phyloP scores from a whole-genome alignment of 1,140 invertebrate species.

The Drosophila sulfurigaster region DNA sequence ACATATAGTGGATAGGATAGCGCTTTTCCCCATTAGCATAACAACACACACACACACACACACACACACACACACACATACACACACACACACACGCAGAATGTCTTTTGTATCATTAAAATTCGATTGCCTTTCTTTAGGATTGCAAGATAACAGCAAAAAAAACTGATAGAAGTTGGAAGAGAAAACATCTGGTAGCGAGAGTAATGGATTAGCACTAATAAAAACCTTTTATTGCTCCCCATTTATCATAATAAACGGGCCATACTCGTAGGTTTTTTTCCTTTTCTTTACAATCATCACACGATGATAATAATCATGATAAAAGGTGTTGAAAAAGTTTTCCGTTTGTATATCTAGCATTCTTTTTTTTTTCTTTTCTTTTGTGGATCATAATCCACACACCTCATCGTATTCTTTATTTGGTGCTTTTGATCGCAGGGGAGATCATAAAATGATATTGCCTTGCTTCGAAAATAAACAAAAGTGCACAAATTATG shows the following conservation, averaged over 20 bases:
- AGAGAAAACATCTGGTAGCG: constrained; percentile 24
- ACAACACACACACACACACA: not conserved
- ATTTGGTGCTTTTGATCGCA: constrained; percentile 1
- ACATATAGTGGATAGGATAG: constrained; percentile 20
- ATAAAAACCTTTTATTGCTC: constrained; percentile 47
- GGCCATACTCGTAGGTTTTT: not conserved
- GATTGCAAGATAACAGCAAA: no score
- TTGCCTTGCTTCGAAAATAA: constrained; percentile 5
- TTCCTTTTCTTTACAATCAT: not conserved
- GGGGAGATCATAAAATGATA: constrained; percentile 21
- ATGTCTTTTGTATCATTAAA: not conserved
- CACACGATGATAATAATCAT: constrained; percentile 6
- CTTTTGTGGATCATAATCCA: constrained; percentile 1
- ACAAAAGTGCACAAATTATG: constrained; percentile 4
- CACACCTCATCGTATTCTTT: not conserved
- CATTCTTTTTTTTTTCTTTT: no score
- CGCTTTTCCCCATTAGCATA: constrained; percentile 8
- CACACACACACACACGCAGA: not conserved
- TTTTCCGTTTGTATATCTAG: constrained; percentile 38
- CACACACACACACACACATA: not conserved
- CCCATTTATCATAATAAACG: constrained; percentile 51
- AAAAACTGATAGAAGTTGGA: no score
- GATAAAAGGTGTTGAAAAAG: constrained; percentile 43
- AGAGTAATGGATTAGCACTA: constrained; percentile 51
- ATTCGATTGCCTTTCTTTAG: constrained; percentile 7